Conservation (phyloP, 2,888 invertebrate species). For the Palloptera scutellata region DNA sequence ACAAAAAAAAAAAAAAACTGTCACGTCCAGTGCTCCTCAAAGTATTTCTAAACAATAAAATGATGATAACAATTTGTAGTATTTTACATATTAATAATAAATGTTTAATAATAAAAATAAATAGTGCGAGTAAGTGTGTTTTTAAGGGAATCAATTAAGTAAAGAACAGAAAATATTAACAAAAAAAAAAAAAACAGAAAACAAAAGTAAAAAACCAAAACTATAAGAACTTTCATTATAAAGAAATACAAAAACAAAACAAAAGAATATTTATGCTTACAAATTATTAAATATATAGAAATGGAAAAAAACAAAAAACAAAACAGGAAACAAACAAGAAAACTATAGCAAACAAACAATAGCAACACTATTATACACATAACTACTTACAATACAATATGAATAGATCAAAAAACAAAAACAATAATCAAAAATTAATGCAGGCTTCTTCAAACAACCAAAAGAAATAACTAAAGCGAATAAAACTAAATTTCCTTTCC, state of each 20-base stretch:
- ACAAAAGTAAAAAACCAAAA: conserved; percentile 14
- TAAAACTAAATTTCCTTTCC: conserved; percentile 14
- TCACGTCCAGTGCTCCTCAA: conserved; percentile 62
- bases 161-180: conserved; percentile 11
- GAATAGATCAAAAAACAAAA: conserved; percentile 3
- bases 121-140: conserved; percentile 22
- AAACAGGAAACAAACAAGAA: conserved; percentile 1
- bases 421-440: conserved; percentile 12
- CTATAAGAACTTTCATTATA: conserved; percentile 14
- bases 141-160: conserved; percentile 34
- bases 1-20: conserved; percentile 40
- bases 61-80: conserved; percentile 14
- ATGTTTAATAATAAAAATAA: conserved; percentile 11
- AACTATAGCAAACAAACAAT: conserved; percentile 20
- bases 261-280: conserved; percentile 16
- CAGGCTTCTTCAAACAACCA: conserved; percentile 1
- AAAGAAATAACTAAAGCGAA: conserved; percentile 1
- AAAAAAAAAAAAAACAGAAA: conserved; percentile 8
- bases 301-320: neutral
- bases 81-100: conserved; percentile 16
- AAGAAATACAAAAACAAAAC: conserved; percentile 18
- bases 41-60: conserved; percentile 38
- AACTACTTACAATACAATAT: conserved; percentile 16
- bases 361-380: conserved; percentile 12
- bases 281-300: neutral